Evolutionary conservation across 2,797 vertebrate species (phyloP), one percentile per base, ranked within the genome.

Genomic region (Acrossocheilus fasciatus): DNA sequence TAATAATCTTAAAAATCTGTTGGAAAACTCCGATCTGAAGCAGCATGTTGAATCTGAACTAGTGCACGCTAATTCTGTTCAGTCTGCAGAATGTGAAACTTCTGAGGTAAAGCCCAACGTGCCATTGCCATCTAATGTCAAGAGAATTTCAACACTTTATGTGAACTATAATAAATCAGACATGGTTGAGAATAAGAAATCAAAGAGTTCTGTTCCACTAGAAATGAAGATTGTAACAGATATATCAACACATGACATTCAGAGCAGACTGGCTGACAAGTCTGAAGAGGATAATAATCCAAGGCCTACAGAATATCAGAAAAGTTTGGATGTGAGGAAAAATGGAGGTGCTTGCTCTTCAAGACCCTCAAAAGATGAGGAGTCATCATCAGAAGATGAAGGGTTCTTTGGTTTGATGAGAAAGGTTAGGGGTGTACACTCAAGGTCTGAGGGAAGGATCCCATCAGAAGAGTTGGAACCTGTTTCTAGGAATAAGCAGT

Each of bases 311-410:
- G 64, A 69, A 78, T 50, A 72, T 86, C 43, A 79, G 14, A 83
- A 76, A 39, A 20, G 30, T 62, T 47, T n/a, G 30, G 5, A 30
- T 52, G 47, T 4, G 20, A 23, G 47, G 11, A 45, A 76, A 76
- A 30, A 64, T 43, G 59, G 43, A 50, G 50, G 12, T 59, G 50
- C 11, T 41, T 77, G 30, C 39, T 66, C n/a, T 64, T 80, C 41
- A 20, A 77, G 2, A 20, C 6, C 41, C 6, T 79, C 15, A 41
- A 83, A 87, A 4, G 75, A 80, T 85, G 83, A 82, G 70, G 85
- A 82, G 70, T 85, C 79, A 3, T 82, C 84, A n/a, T 89, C 89
- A 80, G 88, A 89, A 41, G 86, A 86, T 6, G 78, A 89, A 45
- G 84, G 69, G n/a, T 72, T 88, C 26, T 81, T 73, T 26, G 82